phyloP scores from a whole-genome alignment of 2,888 invertebrate species.

The Phengaris alcon region DNA sequence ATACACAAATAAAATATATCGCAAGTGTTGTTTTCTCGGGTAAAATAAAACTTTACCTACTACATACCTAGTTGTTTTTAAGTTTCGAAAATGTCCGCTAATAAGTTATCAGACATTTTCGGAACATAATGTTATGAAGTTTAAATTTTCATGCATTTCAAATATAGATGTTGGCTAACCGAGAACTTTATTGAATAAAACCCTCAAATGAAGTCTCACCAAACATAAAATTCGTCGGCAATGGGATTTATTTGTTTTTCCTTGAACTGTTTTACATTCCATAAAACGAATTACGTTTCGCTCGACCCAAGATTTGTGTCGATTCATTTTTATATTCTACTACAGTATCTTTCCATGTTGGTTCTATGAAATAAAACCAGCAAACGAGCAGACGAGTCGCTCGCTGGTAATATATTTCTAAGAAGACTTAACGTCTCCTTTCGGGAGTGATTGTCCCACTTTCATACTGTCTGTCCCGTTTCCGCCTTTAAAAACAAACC shows the following conservation, averaged over 20 bases:
- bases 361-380: background rate
- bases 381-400: background rate
- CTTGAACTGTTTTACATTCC: background rate
- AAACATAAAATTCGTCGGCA: background rate
- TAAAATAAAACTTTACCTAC: too few relatives aligned
- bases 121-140: conserved; percentile 1
- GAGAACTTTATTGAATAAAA: background rate
- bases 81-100: too few relatives aligned
- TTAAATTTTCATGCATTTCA: conserved; percentile 2
- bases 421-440: too few relatives aligned
- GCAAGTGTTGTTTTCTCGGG: too few relatives aligned
- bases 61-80: too few relatives aligned
- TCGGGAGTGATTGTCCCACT: too few relatives aligned
- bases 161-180: background rate
- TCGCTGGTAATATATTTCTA: too few relatives aligned
- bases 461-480: too few relatives aligned
- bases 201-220: background rate
- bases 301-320: background rate
- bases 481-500: too few relatives aligned
- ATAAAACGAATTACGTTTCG: background rate
- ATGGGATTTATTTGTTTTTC: background rate
- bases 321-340: background rate
- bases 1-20: too few relatives aligned
- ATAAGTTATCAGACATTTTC: background rate
- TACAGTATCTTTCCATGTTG: background rate